Evolutionary conservation across 2,888 invertebrate genomes (phyloP), one percentile per base, ranked within the genome.

Genomic region (Sphinx pinastri): DNA sequence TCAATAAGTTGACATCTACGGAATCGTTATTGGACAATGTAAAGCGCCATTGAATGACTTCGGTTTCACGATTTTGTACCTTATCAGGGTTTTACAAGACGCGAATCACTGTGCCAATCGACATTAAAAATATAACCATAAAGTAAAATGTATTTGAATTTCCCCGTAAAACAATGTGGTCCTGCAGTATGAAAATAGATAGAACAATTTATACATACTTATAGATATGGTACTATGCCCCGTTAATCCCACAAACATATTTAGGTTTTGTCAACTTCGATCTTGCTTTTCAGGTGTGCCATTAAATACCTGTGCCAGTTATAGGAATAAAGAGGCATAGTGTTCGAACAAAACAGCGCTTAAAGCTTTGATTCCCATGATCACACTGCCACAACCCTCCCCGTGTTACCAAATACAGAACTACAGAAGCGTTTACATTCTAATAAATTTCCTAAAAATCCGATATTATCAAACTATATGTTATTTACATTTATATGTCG

Each of bases 311-410:
- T n/a, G n/a, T n/a, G n/a, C n/a, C 68, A 19, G 67, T 19, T 63
- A 38, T 54, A 58, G 58, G 67, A 45, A 66, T 14, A 70, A 77
- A 76, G 85, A 88, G 89, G 86, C 89, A 88, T 83, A 81, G 83
- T 76, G 80, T 78, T 80, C 79, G 83, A 90, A 92, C 85, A 85
- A 92, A 92, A 90, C 78, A 83, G 85, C 81, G 87, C 84, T 94
- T 94, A 94, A 94, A 94, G 93, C 93, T 94, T 93, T 94, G 93
- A 94, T 93, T 94, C 88, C 92, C 88, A 87, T 87, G 84, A 93
- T 92, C 92, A 92, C 88, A 88, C 90, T 85, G 85, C 85, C 86
- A 88, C 86, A 81, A 82, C 81, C 78, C 88, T 88, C 92, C 89
- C 91, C 89, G 75, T 83, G 82, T 83, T 81, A 84, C 80, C 83